These are phyloP conservation scores for Thyatira batis DNA, from an alignment of 2,888 invertebrate species.

Conservation along the genomic window DNA sequence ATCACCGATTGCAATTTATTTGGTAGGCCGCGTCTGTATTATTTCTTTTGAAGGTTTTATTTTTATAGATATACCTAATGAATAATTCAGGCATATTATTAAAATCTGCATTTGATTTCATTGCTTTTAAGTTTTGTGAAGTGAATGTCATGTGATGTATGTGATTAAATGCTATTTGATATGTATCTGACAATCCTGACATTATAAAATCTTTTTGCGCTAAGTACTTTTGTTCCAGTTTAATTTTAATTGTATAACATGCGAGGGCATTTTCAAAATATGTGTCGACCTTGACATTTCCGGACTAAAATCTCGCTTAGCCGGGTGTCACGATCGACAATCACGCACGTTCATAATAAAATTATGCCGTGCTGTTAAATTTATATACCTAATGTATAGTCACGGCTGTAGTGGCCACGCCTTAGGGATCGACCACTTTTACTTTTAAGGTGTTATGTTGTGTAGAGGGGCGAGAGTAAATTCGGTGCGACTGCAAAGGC, in stretches of 20 bases:
- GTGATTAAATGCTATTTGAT: not conserved
- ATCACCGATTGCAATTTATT: too few species aligned
- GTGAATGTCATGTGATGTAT: not conserved
- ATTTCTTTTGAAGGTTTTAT: too few species aligned
- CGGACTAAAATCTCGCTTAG: slow-evolving; percentile 30
- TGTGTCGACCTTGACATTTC: slow-evolving; percentile 52
- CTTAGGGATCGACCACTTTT: slow-evolving; percentile 76
- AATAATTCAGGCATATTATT: too few species aligned
- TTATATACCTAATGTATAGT: slow-evolving; percentile 38
- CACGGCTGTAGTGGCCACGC: slow-evolving; percentile 61
- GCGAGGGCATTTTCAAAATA: slow-evolving; percentile 23
- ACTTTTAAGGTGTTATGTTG: slow-evolving; percentile 63
- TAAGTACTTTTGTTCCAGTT: slow-evolving; percentile 16
- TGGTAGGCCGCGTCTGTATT: too few species aligned
- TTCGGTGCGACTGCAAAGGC: slow-evolving; percentile 41
- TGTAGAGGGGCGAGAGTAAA: slow-evolving; percentile 61
- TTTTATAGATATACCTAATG: too few species aligned
- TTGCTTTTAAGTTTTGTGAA: not conserved
- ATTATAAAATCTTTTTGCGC: not conserved
- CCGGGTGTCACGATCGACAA: slow-evolving; percentile 40
- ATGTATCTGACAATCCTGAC: not conserved
- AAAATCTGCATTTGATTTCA: not conserved
- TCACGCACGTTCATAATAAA: slow-evolving; percentile 53
- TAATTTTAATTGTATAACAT: slow-evolving; percentile 19
- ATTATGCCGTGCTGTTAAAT: slow-evolving; percentile 36